Evolutionary conservation across 2,888 invertebrate species (phyloP), one percentile per base, ranked within the genome.

Genomic region (Drosophila nr. medialis): DNA sequence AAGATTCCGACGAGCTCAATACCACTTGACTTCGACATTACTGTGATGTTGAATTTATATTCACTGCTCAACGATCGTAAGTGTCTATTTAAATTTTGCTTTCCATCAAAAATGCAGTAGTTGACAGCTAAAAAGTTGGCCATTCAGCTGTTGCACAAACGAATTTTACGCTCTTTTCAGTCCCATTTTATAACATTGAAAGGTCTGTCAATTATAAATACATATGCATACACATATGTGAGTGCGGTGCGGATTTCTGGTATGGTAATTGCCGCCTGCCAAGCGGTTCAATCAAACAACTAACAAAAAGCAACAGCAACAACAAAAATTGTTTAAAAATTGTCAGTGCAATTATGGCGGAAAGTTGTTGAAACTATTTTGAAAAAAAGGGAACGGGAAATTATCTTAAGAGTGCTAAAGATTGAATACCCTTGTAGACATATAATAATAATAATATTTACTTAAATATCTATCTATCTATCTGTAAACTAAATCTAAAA

Each of bases 111-210:
- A 64, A 74, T 72, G 63, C 75, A 80, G 80, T 75, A 84, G 87
- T 89, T 87, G 85, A 87, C 89, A 89, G 88, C 80, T 79, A 73
- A 86, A 76, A 84, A 59, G 87, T 77, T 79, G 81, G 58, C 54
- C 71, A 48, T 86, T 86, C 84, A 70, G 72, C 50, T 75, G 55
- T 68, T 75, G 60, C 55, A 72, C 64, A 77, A 74, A 81, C 60
- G 58, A 66, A 76, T 71, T 80, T 74, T 29, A 83, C 59, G 72
- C 76, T 74, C 69, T 75, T 67, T 72, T 65, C 40, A 54, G 68
- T 72, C 75, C 75, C 67, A 75, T 85, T 89, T 85, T 89, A 81
- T 32, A 87, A 87, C 67, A 89, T 87, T 75, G 82, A 85, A 87
- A 85, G 85, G 83, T 81, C 80, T 89, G 82, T 85, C 89, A 89